Evolutionary conservation across 2,113 vertebrate species (phyloP), one percentile per base, ranked within the genome.

Genomic region (Otis tarda): DNA sequence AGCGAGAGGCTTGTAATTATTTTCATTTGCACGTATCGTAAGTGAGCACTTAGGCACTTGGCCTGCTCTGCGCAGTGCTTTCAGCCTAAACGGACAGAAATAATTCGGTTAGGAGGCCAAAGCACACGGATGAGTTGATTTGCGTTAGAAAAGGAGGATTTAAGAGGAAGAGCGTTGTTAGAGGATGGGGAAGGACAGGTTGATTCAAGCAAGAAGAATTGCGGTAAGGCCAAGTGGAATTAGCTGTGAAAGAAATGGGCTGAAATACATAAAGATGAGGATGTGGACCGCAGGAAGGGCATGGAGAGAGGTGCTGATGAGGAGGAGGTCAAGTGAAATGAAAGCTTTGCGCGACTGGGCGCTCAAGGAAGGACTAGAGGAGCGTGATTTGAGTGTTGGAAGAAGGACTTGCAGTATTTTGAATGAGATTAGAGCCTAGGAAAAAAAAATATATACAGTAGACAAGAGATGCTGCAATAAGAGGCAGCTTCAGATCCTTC

Each of bases 81-180:
- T 81, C 45, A 55, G 39, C 31, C 56, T 43, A 60, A 65, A 64
- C 1, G 5, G 33, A 7, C 14, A 57, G 60, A 50, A 74, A 33
- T 35, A 78, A 61, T 47, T 22, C 0, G 1, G 11, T 70, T 53
- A 61, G 81, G 67, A 78, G 16, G n/a, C 12, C 0, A 0, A 35
- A 53, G 24, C 13, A 19, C 71, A 24, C 0, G 0, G 37, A 8
- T 52, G 45, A 74, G 35, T 25, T 31, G 63, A 16, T 81, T 55
- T n/a, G 22, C 24, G 24, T 39, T 63, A 10, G 45, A n/a, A 64
- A 41, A 37, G 30, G 68, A 39, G 24, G 31, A n/a, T 50, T 65
- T 53, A 30, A 59, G 37, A 67, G 31, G 28, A 37, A 20, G n/a
- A 65, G 10, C 0, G 0, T 35, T 47, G 28, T 50, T 41, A 10